Base-by-base conservation (phyloP, 30 jellyfish, hydroid and myxozoan species). In the Cassiopea andromeda region DNA sequence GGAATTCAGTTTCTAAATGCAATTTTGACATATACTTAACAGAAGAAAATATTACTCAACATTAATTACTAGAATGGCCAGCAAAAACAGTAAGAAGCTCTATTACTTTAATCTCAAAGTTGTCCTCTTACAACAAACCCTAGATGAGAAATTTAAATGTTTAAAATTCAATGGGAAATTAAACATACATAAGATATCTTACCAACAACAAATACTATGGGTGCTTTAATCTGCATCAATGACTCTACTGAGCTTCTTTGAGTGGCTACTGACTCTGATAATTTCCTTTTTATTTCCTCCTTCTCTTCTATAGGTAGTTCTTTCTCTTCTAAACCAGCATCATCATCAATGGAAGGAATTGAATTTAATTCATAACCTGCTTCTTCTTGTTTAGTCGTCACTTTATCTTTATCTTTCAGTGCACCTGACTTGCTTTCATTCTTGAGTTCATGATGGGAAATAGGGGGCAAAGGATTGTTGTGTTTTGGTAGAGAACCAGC, bases 141-240 rank as follows among this genome's bases (percentile, higher is more conserved):
- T 27, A 27, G 38, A 27, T 27, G 38, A 27, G 38, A 27, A 27
- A 27, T 27, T 27, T 27, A 27, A 27, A 27, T 27, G 38, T 27
- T 27, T 27, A 27, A 27, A 27, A 27, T 27, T 27, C 38, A 27
- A 27, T 27, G 38, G 64, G 64, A 3, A 54, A 3, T 54, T 3
- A 54, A 54, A 54, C 64, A 54, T 3, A 0, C 64, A 54, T 54
- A 54, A 10, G 64, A 1, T 13, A 19, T 48, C 85, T n/a, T 74
- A 94, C 98, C 98, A 43, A 94, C 45, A 6, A 94, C 98, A 90
- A 94, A 94, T 44, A 88, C n/a, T 45, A 94, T 80, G 58, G 98
- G 97, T 18, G 89, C 87, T 18, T 49, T 77, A 46, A 72, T 79
- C 61, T 54, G 64, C 17, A 18, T 68, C 10, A 15, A 67, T 48